phyloP scores from a whole-genome alignment of 2,797 vertebrate species.

The Acrossocheilus fasciatus region DNA sequence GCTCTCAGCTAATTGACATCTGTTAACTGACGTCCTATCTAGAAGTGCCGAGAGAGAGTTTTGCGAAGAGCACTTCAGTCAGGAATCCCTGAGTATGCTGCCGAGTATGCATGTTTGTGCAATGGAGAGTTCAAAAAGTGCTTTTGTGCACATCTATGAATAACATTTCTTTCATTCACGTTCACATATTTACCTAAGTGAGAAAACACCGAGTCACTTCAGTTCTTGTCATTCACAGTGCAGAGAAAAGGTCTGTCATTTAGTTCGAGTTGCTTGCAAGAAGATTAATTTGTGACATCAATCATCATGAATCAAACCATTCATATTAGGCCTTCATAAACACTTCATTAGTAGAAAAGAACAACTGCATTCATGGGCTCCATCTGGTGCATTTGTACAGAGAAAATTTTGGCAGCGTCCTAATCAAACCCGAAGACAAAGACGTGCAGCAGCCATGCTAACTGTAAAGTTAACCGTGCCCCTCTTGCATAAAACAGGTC shows the following conservation, averaged over 20 bases:
- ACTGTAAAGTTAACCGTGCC: constrained; percentile 57
- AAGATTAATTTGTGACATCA: constrained; percentile 59
- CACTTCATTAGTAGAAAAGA: constrained; percentile 59
- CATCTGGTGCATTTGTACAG: constrained; percentile 57
- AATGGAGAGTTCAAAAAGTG: constrained; percentile 35
- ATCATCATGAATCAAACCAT: constrained; percentile 60
- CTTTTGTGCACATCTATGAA: constrained; percentile 34
- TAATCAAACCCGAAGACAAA: constrained; percentile 56
- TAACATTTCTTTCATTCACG: constrained; percentile 27
- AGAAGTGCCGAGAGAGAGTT: constrained; percentile 45
- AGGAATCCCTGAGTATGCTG: constrained; percentile 53
- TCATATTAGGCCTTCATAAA: constrained; percentile 57
- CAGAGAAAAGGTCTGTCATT: constrained; percentile 46
- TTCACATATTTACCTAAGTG: constrained; percentile 33
- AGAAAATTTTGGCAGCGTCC: constrained; percentile 55
- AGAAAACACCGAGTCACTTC: constrained; percentile 45
- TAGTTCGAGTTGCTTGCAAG: constrained; percentile 44
- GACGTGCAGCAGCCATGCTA: constrained; percentile 12
- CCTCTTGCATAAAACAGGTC: constrained; percentile 49
- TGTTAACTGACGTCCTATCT: constrained; percentile 63
- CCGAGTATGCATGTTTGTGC: constrained; percentile 39
- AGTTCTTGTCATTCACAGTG: constrained; percentile 24
- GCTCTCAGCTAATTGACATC: constrained; percentile 61
- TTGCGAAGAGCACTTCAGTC: constrained; percentile 50
- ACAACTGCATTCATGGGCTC: constrained; percentile 53